A percentile compares a stretch with the other conserved stretches of the same genome.
These are phyloP conservation scores for Cheilosia impressa DNA, from an alignment of 2,888 invertebrate genomes.

Conservation along the genomic window DNA sequence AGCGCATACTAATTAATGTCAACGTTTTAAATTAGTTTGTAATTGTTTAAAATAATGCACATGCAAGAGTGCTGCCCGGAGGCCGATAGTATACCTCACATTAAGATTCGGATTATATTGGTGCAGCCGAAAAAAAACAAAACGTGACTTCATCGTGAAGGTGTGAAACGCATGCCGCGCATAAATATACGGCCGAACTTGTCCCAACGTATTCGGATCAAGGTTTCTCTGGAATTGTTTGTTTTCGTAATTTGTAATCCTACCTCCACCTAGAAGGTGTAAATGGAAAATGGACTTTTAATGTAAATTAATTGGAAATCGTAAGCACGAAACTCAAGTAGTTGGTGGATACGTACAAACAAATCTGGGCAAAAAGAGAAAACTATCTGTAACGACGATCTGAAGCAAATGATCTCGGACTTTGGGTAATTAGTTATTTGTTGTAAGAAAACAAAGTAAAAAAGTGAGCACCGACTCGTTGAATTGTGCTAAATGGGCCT, in stretches of 20 bases:
- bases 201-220: slow-evolving; percentile 55
- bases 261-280: background rate
- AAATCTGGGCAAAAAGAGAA: background rate
- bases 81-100: too few species aligned
- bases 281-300: slow-evolving; percentile 43
- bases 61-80: background rate
- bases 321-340: background rate
- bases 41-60: slow-evolving; percentile 52
- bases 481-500: slow-evolving; percentile 22
- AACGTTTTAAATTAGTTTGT: slow-evolving; percentile 44
- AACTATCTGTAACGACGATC: slow-evolving; percentile 4
- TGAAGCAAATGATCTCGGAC: slow-evolving; percentile 28
- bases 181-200: slow-evolving; percentile 18
- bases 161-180: background rate
- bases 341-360: too few species aligned
- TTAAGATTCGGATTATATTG: background rate
- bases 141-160: slow-evolving; percentile 3
- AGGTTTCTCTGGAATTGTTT: slow-evolving; percentile 59
- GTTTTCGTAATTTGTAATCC: slow-evolving; percentile 32
- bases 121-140: background rate
- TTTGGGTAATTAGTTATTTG: slow-evolving; percentile 30
- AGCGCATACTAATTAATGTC: slow-evolving; percentile 48
- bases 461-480: too few species aligned
- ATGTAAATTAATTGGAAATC: slow-evolving; percentile 47
- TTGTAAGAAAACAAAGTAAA: slow-evolving; percentile 20